Conservation (phyloP, 2,888 invertebrate species). For the Protonemura montana region DNA sequence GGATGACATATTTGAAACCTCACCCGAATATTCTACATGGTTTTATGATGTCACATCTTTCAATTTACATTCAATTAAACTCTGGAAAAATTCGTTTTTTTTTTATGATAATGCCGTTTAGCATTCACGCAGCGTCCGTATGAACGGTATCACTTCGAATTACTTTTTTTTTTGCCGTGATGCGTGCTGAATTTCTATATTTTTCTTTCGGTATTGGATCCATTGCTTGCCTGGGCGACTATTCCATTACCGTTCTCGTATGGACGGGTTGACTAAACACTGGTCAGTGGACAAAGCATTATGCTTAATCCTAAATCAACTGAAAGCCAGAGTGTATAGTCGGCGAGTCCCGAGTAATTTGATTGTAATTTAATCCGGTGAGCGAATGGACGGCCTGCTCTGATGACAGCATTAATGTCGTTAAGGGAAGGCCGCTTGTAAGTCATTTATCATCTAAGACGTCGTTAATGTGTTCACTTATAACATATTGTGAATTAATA, state of each 20-base stretch:
- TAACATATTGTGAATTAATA: slow-evolving; percentile 14
- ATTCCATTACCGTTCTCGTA: not conserved
- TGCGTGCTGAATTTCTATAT: not conserved
- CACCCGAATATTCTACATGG: not conserved
- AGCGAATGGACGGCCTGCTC: not conserved
- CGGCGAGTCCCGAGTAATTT: not conserved
- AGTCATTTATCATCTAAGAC: slow-evolving; percentile 10
- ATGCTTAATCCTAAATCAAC: slow-evolving; percentile 12
- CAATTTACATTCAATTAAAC: not conserved
- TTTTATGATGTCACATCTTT: slow-evolving; percentile 24
- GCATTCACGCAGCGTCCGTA: not conserved
- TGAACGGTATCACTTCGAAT: not conserved
- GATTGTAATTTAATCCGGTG: not conserved
- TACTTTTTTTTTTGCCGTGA: not conserved
- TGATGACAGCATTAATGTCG: slow-evolving; percentile 25
- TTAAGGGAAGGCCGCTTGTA: not conserved
- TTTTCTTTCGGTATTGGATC: not conserved
- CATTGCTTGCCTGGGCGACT: not conserved
- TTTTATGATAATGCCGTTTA: not conserved
- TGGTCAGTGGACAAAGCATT: slow-evolving; percentile 4
- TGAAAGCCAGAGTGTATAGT: not conserved
- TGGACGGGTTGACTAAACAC: not conserved
- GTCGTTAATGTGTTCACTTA: slow-evolving; percentile 17
- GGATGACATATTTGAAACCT: not conserved
- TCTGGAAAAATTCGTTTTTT: not conserved